Evolutionary conservation across 2,113 vertebrate species (phyloP).

Genomic region (Typhlomys cinereus): DNA sequence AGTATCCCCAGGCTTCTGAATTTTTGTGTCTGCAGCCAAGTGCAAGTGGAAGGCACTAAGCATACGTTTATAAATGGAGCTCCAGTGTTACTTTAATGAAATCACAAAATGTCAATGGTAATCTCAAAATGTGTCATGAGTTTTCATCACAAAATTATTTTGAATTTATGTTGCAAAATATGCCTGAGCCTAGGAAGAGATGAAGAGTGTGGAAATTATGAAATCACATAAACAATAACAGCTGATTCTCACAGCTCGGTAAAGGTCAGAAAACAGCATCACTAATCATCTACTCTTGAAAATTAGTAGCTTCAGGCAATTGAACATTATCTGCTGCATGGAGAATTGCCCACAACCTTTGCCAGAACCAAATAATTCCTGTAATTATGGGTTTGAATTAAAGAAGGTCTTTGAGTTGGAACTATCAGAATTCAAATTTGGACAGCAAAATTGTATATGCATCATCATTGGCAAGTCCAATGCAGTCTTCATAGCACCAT

Average conservation of each 20-base stretch:
- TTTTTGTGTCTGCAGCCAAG: neutral
- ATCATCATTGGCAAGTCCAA: neutral
- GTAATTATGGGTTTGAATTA: conserved; percentile 53
- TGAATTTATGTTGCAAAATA: conserved; percentile 49
- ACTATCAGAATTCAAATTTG: conserved; percentile 54
- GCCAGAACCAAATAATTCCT: conserved; percentile 52
- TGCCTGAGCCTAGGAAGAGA: conserved; percentile 32
- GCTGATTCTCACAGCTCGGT: conserved; percentile 51
- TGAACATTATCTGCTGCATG: conserved; percentile 47
- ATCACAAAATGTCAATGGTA: neutral
- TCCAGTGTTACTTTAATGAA: neutral
- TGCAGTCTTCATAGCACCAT: neutral
- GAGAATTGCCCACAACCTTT: conserved; percentile 54
- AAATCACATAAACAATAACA: conserved; percentile 65
- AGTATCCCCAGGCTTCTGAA: neutral
- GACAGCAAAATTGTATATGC: neutral
- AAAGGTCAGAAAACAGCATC: conserved; percentile 66
- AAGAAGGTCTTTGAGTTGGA: conserved; percentile 43
- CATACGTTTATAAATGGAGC: neutral
- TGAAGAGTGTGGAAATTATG: neutral
- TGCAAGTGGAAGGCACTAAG: neutral
- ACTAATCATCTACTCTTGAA: conserved; percentile 59
- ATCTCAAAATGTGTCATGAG: conserved; percentile 36
- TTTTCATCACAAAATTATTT: conserved; percentile 63
- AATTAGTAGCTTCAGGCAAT: conserved; percentile 67